phyloP scores from a whole-genome alignment of 2,888 invertebrate species.

The Himalopsyche tibetana region DNA sequence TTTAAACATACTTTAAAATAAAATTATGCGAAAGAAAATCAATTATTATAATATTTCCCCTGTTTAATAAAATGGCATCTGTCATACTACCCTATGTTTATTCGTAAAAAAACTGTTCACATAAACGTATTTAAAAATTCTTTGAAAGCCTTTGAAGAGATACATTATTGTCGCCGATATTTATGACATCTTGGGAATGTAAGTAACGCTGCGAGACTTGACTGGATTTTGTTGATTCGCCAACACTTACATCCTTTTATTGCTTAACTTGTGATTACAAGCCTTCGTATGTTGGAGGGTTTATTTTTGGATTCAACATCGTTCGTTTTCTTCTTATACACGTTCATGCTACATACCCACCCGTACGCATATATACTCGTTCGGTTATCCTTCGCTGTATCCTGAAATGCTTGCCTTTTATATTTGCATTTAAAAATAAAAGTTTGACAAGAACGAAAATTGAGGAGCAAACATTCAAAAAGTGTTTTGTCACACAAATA shows the following conservation, averaged over 20 bases:
- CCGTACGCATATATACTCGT: neutral
- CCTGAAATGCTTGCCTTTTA: neutral
- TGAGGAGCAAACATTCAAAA: no score
- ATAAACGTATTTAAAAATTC: no score
- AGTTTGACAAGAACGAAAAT: no score
- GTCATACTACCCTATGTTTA: no score
- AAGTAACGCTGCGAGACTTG: neutral
- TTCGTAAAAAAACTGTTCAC: no score
- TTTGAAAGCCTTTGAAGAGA: no score
- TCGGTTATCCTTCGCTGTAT: slow-evolving; percentile 5
- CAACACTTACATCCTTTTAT: slow-evolving; percentile 36
- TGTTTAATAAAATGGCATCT: no score
- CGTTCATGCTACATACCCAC: neutral
- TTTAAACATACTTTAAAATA: no score
- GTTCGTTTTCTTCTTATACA: slow-evolving; percentile 14
- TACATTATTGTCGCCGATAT: neutral
- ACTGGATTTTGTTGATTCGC: slow-evolving; percentile 38
- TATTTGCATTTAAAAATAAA: neutral
- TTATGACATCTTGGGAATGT: neutral
- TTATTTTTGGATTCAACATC: neutral
- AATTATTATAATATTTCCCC: no score
- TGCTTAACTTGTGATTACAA: neutral
- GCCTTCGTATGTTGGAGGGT: slow-evolving; percentile 17
- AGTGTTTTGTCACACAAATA: no score
- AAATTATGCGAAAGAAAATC: no score